These are phyloP conservation scores for Andrena bucephala DNA, from an alignment of 2,888 invertebrate genomes.

Conservation along the genomic window DNA sequence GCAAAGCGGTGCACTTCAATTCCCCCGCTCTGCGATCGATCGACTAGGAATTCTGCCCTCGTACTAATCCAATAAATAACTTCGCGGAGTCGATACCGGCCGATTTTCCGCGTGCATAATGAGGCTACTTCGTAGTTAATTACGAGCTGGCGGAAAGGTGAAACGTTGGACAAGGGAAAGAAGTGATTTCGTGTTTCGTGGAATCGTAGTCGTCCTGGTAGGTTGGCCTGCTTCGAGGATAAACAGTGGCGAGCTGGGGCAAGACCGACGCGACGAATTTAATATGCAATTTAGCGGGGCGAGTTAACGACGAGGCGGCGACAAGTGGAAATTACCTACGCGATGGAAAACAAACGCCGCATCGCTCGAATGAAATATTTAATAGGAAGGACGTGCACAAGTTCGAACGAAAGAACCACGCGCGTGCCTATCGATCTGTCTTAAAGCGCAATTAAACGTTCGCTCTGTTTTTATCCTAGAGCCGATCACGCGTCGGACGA, in stretches of 20 bases:
- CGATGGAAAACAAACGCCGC: constrained; percentile 16
- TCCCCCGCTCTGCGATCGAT: background rate
- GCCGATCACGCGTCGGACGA: constrained; percentile 14
- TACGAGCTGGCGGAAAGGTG: background rate
- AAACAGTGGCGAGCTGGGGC: background rate
- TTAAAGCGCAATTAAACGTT: constrained; percentile 34
- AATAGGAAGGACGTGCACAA: background rate
- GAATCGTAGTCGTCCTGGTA: background rate
- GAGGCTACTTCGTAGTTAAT: constrained; percentile 27
- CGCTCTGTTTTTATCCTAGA: constrained; percentile 26
- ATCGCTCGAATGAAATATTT: constrained; percentile 43
- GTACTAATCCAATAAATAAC: constrained; percentile 1
- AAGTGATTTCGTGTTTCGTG: no score
- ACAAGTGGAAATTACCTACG: background rate
- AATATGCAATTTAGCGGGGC: constrained; percentile 11
- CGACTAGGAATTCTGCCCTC: background rate
- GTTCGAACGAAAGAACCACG: constrained; percentile 7
- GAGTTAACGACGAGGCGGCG: constrained; percentile 3
- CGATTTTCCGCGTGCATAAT: background rate
- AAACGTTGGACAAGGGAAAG: background rate
- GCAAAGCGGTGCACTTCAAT: background rate
- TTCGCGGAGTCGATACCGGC: no score
- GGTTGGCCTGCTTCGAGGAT: background rate
- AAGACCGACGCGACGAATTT: constrained; percentile 2
- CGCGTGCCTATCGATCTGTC: constrained; percentile 36